Base-by-base conservation (phyloP, 2,888 invertebrate genomes). In the Tetrapedia diversipes region DNA sequence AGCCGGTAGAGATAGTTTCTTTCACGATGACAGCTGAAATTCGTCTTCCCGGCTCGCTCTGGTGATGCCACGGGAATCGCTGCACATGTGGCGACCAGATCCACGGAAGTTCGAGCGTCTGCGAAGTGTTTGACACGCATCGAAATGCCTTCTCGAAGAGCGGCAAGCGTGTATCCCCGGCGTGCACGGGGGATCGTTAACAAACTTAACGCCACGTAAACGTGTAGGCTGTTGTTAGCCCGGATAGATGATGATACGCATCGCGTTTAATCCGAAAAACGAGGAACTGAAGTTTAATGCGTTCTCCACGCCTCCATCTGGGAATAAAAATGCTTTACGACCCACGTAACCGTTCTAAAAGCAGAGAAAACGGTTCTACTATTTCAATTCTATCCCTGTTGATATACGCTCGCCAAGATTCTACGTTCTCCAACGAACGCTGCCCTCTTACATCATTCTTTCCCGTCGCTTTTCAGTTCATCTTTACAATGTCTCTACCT, bases 41-140 rank as follows among this genome's bases (percentile, higher is more conserved):
- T 29, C 29, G 8, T 39, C 10, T 43, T 43, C 24, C 8, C 16
- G 1, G 27, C 6, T 10, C 11, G 11, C 14, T 19, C n/a, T n/a
- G n/a, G n/a, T n/a, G n/a, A n/a, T n/a, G n/a, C n/a, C n/a, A n/a
- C n/a, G n/a, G n/a, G n/a, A n/a, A n/a, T 16, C 16, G 8, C 4
- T 3, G 27, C 45, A 61, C 60, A 61, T 53, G 19, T 63, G 71
- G 61, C 39, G n/a, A 19, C 45, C 72, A 61, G 72, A 72, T 54
- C 60, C 24, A 34, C 29, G 27, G 27, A 27, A 59, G 39, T 24
- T 1, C 32, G 39, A 34, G 14, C 16, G 34, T 24, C 32, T 27
- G 39, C 41, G 6, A 43, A 43, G n/a, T 14, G 27, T 29, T 29
- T 22, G 64, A 54, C 65, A 54, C 34, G 19, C 34, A 45, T 65